Base-by-base conservation (phyloP, 1,140 invertebrate genomes). In the Diploscapter pachys region DNA sequence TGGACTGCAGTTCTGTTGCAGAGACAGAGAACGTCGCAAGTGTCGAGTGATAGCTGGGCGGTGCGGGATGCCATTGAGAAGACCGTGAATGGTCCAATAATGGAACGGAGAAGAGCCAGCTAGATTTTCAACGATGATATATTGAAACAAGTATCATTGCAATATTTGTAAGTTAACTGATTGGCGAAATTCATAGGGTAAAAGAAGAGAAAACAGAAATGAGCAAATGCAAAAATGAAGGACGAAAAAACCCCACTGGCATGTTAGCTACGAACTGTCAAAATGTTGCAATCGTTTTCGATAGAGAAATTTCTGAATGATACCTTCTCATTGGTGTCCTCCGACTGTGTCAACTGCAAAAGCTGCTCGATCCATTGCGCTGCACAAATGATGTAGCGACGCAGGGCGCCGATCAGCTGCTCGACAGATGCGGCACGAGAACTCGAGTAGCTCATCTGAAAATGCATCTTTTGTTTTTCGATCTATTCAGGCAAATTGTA, bases 321-420 rank as follows among this genome's bases (percentile, higher is more conserved):
- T 13, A 81, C 81, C 77, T 83, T 83, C 63, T 83, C 82, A 57
- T 75, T 57, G 11, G 76, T 55, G 49, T 77, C 74, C 6, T 68
- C 64, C 4, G 84, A 50, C 64, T 74, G 48, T 6, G 73, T 76
- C 75, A 85, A 55, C 11, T 67, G 63, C 57, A 85, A 85, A 6
- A 85, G 64, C 6, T 80, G 67, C 59, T 85, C 84, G 53, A 85
- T 79, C 83, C 83, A 84, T 63, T 81, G 80, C 54, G 78, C 78
- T 52, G 78, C 78, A 11, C 74, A 78, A 8, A 82, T 59, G 6
- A 81, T 78, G 69, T 83, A 84, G 71, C 78, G 62, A 3, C 81
- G 72, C 79, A 85, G 82, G 8, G 82, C 80, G 50, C 79, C 71
- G 13, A 74, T 71, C 53, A 84, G 75, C 51, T 82, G 78, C 8